Conservation (phyloP, 2,888 invertebrate genomes). For the Brachyptera putata region DNA sequence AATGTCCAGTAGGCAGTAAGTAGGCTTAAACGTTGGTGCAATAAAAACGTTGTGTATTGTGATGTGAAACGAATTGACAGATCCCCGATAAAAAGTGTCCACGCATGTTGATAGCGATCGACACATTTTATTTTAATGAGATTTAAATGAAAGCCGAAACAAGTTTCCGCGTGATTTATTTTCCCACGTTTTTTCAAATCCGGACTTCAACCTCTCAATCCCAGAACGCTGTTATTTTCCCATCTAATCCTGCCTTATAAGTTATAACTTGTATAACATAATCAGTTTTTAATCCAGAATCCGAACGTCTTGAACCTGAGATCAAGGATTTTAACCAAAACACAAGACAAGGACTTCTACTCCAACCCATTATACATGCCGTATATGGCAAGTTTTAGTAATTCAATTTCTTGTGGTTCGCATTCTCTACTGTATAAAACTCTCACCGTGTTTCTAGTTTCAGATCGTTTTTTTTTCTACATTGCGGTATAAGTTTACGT, state of each 20-base stretch:
- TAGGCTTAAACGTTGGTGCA: no score
- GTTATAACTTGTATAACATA: not conserved
- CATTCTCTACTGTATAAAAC: not conserved
- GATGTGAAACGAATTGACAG: no score
- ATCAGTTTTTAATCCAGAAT: not conserved
- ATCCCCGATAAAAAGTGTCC: not conserved
- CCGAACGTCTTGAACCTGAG: conserved; percentile 7
- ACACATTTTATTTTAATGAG: no score
- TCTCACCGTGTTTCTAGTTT: not conserved
- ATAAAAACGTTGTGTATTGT: no score
- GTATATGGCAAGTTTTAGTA: conserved; percentile 17
- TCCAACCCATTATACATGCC: conserved; percentile 10
- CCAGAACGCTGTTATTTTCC: not conserved
- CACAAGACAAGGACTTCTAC: conserved; percentile 13
- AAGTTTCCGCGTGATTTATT: not conserved
- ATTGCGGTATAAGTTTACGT: conserved; percentile 3
- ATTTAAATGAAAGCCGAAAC: no score
- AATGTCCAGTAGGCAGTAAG: no score
- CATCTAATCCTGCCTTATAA: not conserved
- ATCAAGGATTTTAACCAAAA: conserved; percentile 11
- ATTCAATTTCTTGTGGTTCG: conserved; percentile 3
- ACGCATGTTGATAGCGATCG: not conserved
- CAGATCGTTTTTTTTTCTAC: conserved; percentile 2
- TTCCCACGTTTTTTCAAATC: conserved; percentile 2
- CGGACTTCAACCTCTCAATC: not conserved